Percentiles rank a stretch among this genome's conserved stretches.
These are phyloP conservation scores for Macrosiphum euphorbiae DNA, from an alignment of 2,888 invertebrate genomes.

Conservation along the genomic window DNA sequence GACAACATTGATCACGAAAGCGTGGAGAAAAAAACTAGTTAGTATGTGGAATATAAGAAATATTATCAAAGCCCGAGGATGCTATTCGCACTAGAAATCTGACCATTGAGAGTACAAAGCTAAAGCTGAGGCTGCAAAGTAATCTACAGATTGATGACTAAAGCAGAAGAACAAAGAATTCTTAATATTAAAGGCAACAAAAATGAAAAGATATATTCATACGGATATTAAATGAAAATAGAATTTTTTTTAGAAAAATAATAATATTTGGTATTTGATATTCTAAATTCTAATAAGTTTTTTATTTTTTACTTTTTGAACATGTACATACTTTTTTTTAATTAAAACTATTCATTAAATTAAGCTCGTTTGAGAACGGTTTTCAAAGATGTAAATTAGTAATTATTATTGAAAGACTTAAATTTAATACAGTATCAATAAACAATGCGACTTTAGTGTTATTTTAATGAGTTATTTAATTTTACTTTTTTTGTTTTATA, in stretches of 20 bases:
- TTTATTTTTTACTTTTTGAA: not conserved
- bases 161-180: not conserved
- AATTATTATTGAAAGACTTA: not conserved
- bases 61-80: not conserved
- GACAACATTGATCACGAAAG: not conserved
- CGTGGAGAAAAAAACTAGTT: not conserved
- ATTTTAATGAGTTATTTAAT: conserved; percentile 15
- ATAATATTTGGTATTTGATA: not conserved
- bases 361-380: not conserved
- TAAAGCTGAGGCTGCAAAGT: not conserved
- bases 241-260: not conserved
- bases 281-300: not conserved
- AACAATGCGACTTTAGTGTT: not conserved
- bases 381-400: not conserved
- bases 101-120: not conserved
- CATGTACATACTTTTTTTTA: not conserved
- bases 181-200: not conserved
- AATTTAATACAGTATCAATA: not conserved
- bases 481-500: not conserved
- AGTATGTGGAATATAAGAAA: not conserved
- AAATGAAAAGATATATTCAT: not conserved
- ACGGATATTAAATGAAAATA: not conserved
- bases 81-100: not conserved
- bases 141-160: not conserved
- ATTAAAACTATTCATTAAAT: conserved; percentile 1